Evolutionary conservation across 2,113 vertebrate genomes (phyloP).

Genomic region (Calidris pygmaea): DNA sequence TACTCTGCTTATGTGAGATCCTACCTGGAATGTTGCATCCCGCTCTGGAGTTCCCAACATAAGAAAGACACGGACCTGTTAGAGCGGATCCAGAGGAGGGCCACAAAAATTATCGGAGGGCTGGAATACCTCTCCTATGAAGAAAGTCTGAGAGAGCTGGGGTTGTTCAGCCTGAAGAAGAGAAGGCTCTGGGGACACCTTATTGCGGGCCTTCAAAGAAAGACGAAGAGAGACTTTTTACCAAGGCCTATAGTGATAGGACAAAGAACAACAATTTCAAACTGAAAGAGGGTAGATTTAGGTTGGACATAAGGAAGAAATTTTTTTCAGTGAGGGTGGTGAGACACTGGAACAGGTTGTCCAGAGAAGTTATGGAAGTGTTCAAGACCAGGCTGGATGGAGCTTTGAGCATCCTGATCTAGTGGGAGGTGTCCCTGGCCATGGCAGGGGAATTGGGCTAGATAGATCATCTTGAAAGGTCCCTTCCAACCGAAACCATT

Average conservation of each 20-base stretch:
- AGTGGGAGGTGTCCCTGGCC: rapidly evolving
- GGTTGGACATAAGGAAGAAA: not conserved
- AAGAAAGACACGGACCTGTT: not conserved
- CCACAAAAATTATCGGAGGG: not conserved
- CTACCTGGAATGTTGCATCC: not conserved
- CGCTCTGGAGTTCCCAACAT: not conserved
- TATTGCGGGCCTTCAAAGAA: not conserved
- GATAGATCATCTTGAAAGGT: not conserved
- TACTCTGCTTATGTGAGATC: not conserved
- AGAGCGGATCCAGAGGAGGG: not conserved
- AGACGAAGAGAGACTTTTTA: not conserved
- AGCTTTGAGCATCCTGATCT: not conserved
- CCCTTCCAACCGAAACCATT: not conserved
- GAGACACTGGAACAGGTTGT: not conserved
- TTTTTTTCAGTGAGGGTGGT: not conserved
- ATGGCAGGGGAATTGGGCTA: not conserved
- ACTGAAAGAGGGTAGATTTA: not conserved
- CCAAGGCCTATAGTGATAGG: not conserved
- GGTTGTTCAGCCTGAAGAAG: not conserved
- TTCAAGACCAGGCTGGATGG: not conserved
- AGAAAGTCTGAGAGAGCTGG: not conserved
- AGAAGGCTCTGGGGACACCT: not conserved
- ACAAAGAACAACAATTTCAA: not conserved
- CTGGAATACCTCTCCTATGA: not conserved
- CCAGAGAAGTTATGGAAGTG: not conserved